Evolutionary conservation across 2,797 vertebrate genomes (phyloP).

Genomic region (Chromis chromis): DNA sequence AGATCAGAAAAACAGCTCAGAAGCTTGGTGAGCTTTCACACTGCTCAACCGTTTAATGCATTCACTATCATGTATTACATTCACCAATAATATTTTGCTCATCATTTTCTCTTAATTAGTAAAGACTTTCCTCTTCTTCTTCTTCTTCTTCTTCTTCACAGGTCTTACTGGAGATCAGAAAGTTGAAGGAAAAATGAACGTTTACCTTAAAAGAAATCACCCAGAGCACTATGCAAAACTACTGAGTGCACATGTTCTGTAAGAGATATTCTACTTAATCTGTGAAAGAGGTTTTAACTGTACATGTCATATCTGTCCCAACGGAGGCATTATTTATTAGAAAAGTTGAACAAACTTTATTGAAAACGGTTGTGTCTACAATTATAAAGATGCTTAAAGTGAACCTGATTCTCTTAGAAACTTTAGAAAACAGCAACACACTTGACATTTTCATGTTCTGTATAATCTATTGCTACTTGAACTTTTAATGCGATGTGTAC

Average conservation of each 20-base stretch:
- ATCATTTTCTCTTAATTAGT: constrained; percentile 1
- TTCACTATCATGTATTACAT: background rate
- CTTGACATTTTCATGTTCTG: too few species aligned
- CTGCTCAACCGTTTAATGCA: background rate
- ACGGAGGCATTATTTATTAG: background rate
- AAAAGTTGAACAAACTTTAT: background rate
- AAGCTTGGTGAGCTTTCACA: constrained; percentile 78
- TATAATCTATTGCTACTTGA: background rate
- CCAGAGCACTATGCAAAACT: constrained; percentile 83
- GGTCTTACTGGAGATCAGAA: constrained; percentile 75
- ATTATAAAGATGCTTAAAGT: background rate
- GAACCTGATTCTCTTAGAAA: background rate
- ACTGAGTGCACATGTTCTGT: constrained; percentile 74
- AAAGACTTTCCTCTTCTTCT: constrained; percentile 3
- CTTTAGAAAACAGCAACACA: background rate
- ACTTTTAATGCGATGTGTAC: background rate
- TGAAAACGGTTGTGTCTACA: background rate
- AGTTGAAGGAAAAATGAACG: constrained; percentile 84
- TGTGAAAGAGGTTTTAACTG: background rate
- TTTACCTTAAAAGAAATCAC: constrained; percentile 79
- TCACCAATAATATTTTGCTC: background rate
- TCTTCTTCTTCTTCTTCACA: constrained; percentile 51
- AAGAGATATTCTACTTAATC: constrained; percentile 17
- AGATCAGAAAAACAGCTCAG: constrained; percentile 76
- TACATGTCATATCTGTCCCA: too few species aligned